These are phyloP conservation scores for Lacerta viridis DNA, from an alignment of 2,797 vertebrate species.

Conservation along the genomic window DNA sequence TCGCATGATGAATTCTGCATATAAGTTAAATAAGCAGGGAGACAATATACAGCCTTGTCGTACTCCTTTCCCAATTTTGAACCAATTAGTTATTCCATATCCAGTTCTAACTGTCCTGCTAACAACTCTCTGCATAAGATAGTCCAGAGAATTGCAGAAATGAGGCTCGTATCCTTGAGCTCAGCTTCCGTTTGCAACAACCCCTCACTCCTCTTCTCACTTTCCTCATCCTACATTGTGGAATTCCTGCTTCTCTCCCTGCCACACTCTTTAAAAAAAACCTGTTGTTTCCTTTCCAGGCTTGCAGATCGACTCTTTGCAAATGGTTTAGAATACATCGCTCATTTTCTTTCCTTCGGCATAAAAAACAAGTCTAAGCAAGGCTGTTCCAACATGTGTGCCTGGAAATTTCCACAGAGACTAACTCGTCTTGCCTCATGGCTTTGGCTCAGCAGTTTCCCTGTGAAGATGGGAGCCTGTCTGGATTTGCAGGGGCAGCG, in stretches of 20 bases:
- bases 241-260: background rate
- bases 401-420: slow-evolving; percentile 23
- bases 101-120: too few species aligned
- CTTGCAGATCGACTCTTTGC: background rate
- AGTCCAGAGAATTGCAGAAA: background rate
- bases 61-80: too few species aligned
- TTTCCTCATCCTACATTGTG: too few species aligned
- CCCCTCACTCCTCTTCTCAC: background rate
- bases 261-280: background rate
- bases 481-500: background rate
- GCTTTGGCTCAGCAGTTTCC: background rate
- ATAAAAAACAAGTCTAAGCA: background rate
- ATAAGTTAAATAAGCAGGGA: too few species aligned
- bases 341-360: background rate
- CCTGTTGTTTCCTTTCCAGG: background rate
- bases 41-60: too few species aligned
- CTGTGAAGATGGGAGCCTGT: rapidly evolving
- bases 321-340: background rate
- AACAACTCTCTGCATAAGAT: too few species aligned
- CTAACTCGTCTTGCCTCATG: background rate
- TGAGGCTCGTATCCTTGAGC: background rate
- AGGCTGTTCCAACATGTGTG: background rate
- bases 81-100: too few species aligned
- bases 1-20: too few species aligned
- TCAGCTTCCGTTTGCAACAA: background rate